A percentile compares a stretch with the other conserved stretches of the same genome.
Conservation (phyloP, 1,140 invertebrate species). For the Dryas iulia region DNA sequence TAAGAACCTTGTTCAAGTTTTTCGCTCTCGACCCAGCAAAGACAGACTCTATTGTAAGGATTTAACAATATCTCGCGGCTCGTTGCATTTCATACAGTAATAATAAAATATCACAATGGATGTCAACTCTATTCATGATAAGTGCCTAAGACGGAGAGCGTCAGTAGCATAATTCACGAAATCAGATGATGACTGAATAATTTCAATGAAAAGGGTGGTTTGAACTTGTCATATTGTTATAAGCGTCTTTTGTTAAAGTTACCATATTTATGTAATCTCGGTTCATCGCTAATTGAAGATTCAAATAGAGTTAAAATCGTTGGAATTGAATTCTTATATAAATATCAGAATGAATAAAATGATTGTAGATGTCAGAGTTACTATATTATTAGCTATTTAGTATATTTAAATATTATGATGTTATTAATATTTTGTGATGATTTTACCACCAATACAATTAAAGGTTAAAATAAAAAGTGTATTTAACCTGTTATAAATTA, state of each 20-base stretch:
- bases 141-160: constrained; percentile 72
- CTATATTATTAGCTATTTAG: no score
- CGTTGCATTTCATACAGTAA: constrained; percentile 73
- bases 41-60: constrained; percentile 72
- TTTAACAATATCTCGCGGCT: constrained; percentile 74
- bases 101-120: constrained; percentile 79
- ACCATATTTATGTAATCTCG: not conserved
- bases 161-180: constrained; percentile 71
- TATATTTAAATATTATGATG: no score
- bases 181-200: constrained; percentile 68
- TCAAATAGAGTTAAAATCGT: not conserved
- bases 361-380: no score
- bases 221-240: constrained; percentile 49
- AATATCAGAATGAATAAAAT: not conserved
- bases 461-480: no score
- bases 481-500: no score
- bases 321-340: not conserved
- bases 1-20: constrained; percentile 65
- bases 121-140: constrained; percentile 77
- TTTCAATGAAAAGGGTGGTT: constrained; percentile 56
- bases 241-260: constrained; percentile 37
- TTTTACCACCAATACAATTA: no score
- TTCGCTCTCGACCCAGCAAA: constrained; percentile 67
- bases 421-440: not conserved
- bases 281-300: not conserved